phyloP scores from a whole-genome alignment of 1,140 invertebrate species.

The Drosophila novamexicana region DNA sequence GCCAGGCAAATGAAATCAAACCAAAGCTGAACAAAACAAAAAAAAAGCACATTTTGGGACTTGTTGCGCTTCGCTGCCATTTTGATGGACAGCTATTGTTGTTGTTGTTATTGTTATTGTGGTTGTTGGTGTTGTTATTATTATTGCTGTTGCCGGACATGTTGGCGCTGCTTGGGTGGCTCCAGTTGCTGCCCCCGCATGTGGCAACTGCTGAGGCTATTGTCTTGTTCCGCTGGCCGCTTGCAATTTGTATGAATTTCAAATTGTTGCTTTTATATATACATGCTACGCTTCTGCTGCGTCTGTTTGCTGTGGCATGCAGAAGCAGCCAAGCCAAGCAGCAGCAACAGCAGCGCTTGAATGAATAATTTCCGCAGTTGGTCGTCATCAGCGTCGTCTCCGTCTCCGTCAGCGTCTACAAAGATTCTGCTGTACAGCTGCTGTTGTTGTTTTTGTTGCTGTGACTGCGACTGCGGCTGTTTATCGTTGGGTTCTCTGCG shows the following conservation, averaged over 20 bases:
- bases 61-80: constrained; percentile 67
- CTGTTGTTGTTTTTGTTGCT: constrained; percentile 21
- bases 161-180: constrained; percentile 74
- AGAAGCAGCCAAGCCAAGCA: constrained; percentile 20
- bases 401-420: constrained; percentile 56
- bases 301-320: constrained; percentile 15
- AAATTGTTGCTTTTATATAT: constrained; percentile 58
- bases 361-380: constrained; percentile 80
- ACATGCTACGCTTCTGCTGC: constrained; percentile 8
- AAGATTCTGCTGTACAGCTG: constrained; percentile 64
- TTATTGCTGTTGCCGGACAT: constrained; percentile 56
- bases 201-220: constrained; percentile 23
- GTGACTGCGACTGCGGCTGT: constrained; percentile 47
- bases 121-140: constrained; percentile 7
- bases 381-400: constrained; percentile 48
- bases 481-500: constrained; percentile 75
- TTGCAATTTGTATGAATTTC: constrained; percentile 81
- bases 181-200: constrained; percentile 33
- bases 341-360: constrained; percentile 56
- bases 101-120: constrained; percentile 19
- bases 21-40: constrained; percentile 23
- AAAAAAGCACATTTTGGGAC: constrained; percentile 29
- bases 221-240: constrained; percentile 58
- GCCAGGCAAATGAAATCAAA: constrained; percentile 28
- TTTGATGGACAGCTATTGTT: constrained; percentile 65